Evolutionary conservation across 1,140 invertebrate genomes (phyloP), one percentile per base, ranked within the genome.

Genomic region (Bradynema listronoti): DNA sequence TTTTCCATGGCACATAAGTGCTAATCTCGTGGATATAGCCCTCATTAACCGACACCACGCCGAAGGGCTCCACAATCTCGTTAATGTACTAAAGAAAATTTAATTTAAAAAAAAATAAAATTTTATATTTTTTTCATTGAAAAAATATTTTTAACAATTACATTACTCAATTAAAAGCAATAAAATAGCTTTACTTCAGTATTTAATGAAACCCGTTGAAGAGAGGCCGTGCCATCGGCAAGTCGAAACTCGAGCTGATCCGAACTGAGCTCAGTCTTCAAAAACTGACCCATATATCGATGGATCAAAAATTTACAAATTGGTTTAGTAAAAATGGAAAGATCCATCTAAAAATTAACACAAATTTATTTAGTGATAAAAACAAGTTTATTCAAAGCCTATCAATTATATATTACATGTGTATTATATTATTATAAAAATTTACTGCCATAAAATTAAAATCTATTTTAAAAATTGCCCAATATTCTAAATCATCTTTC

Each of bases 211-310:
- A 69, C 69, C 14, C 57, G 33, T 24, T 69, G 60, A 1, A 72
- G 47, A 16, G 55, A 33, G 3, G 56, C 65, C 3, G 66, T 67
- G 1, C 67, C 67, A 27, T 72, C 60, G 9, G 39, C 51, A 25
- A 69, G 34, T 11, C 56, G 29, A 19, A 69, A 11, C n/a, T 66
- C 58, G 29, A 69, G 29, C 5, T 69, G 59, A 19, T 72, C 67
- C 14, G 64, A 42, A 14, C 34, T 68, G 2, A 69, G 27, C 25
- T 68, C 41, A 1, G 52, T 63, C 19, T 63, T 69, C 30, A 69
- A 33, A 52, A 51, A 72, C n/a, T 69, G 66, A 16, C 67, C 69
- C 64, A 69, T 71, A 42, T 69, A 69, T 25, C 67, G 63, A 29
- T 69, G 65, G 29, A 69, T 69, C 27, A 69, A 41, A 32, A 69